These are phyloP conservation scores for Tinea semifulvella DNA, from an alignment of 2,888 invertebrate genomes.

Conservation along the genomic window DNA sequence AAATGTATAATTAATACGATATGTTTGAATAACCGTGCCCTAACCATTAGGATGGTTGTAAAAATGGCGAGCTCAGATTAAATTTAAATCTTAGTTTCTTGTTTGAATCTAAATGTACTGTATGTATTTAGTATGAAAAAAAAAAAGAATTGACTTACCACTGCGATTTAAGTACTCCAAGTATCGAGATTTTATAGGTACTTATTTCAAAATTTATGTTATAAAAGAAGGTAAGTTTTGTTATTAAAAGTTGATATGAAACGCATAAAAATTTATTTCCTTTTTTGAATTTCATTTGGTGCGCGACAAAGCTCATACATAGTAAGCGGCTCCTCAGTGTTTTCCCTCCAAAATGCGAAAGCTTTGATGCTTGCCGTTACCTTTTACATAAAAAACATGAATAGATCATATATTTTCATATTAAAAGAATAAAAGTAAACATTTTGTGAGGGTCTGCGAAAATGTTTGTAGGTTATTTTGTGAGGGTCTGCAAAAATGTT, in stretches of 20 bases:
- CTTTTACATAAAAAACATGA: neutral
- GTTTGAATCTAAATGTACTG: no score
- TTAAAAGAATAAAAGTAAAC: neutral
- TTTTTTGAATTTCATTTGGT: constrained; percentile 52
- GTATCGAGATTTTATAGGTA: no score
- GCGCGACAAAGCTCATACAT: constrained; percentile 43
- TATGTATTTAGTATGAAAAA: no score
- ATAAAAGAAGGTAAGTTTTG: constrained; percentile 6
- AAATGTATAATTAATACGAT: no score
- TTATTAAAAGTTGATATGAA: constrained; percentile 36
- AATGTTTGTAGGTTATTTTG: neutral
- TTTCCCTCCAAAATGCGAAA: constrained; percentile 12
- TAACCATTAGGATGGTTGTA: no score
- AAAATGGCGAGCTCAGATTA: no score
- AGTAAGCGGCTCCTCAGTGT: constrained; percentile 31
- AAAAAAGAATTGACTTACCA: no score
- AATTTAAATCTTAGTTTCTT: no score
- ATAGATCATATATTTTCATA: neutral
- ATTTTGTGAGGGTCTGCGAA: neutral
- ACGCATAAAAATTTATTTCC: constrained; percentile 47
- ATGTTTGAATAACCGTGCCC: no score
- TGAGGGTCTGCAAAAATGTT: neutral
- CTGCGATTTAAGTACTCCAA: no score
- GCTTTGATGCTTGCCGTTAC: constrained; percentile 9
- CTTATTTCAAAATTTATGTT: constrained; percentile 1